Evolutionary conservation across 2,888 invertebrate species (phyloP).

Genomic region (Epinotia demarniana): DNA sequence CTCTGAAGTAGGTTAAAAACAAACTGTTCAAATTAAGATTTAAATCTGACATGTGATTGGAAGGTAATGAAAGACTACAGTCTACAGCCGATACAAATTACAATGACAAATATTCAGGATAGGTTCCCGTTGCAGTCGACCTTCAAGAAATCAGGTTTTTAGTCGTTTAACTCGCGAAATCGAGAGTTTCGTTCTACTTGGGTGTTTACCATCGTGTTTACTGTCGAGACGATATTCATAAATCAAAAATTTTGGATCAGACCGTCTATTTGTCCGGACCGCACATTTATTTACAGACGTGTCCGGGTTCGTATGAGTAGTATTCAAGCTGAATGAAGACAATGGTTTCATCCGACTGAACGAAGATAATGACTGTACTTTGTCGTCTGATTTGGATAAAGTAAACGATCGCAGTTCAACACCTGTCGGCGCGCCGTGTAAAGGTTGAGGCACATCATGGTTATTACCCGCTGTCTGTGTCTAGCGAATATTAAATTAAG

Average conservation of each 20-base stretch:
- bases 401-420: constrained; percentile 26
- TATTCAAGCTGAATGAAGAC: constrained; percentile 9
- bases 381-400: constrained; percentile 31
- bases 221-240: constrained; percentile 19
- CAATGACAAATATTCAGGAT: constrained; percentile 32
- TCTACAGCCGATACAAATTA: constrained; percentile 13
- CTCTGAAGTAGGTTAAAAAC: neutral
- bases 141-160: constrained; percentile 39
- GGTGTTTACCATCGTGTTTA: constrained; percentile 24
- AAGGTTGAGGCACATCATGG: neutral
- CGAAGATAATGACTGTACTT: constrained; percentile 25
- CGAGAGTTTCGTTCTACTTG: constrained; percentile 30
- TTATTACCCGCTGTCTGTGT: constrained; percentile 26
- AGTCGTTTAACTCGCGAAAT: constrained; percentile 31
- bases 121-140: constrained; percentile 26
- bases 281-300: constrained; percentile 11
- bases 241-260: constrained; percentile 10
- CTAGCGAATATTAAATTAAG: constrained; percentile 34
- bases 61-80: constrained; percentile 20
- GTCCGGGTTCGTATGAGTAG: constrained; percentile 1
- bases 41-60: constrained; percentile 29
- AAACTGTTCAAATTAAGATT: neutral
- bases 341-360: constrained; percentile 18
- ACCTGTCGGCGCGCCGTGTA: constrained; percentile 14
- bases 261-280: neutral